Evolutionary conservation across 2,888 invertebrate species (phyloP).

Genomic region (Emesis russula): DNA sequence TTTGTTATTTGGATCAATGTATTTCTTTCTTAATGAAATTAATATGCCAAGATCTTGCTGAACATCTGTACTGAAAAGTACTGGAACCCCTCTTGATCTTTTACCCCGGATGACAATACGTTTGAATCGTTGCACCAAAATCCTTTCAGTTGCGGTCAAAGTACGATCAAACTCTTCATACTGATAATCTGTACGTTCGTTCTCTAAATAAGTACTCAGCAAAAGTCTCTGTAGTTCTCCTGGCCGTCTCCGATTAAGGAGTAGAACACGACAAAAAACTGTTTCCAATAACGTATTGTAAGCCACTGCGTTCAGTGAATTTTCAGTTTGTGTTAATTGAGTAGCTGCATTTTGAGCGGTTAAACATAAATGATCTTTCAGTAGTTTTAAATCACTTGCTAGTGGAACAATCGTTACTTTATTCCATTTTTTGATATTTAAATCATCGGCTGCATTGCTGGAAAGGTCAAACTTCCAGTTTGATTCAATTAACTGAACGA

Average conservation of each 20-base stretch:
- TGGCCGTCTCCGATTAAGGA: constrained; percentile 84
- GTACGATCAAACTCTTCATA: constrained; percentile 63
- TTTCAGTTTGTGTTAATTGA: constrained; percentile 62
- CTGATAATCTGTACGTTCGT: constrained; percentile 53
- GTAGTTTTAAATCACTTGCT: constrained; percentile 55
- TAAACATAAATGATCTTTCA: constrained; percentile 53
- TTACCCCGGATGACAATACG: constrained; percentile 87
- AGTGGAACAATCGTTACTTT: constrained; percentile 65
- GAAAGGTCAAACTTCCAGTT: constrained; percentile 51
- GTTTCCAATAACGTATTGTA: constrained; percentile 84
- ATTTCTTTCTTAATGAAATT: constrained; percentile 41
- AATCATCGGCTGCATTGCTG: constrained; percentile 53
- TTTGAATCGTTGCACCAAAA: constrained; percentile 87
- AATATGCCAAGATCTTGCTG: constrained; percentile 66
- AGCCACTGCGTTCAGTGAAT: constrained; percentile 59
- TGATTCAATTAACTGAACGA: constrained; percentile 5
- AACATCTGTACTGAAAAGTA: constrained; percentile 86
- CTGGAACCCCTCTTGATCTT: constrained; percentile 86
- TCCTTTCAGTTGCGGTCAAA: constrained; percentile 70
- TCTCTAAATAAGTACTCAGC: constrained; percentile 76
- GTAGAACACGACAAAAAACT: constrained; percentile 85
- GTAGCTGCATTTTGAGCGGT: constrained; percentile 46
- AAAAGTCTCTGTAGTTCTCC: constrained; percentile 85
- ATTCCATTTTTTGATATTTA: constrained; percentile 63
- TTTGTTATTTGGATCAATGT: constrained; percentile 44